Evolutionary conservation across 2,113 vertebrate species (phyloP), one percentile per base, ranked within the genome.

Genomic region (Lophotis ruficrista): DNA sequence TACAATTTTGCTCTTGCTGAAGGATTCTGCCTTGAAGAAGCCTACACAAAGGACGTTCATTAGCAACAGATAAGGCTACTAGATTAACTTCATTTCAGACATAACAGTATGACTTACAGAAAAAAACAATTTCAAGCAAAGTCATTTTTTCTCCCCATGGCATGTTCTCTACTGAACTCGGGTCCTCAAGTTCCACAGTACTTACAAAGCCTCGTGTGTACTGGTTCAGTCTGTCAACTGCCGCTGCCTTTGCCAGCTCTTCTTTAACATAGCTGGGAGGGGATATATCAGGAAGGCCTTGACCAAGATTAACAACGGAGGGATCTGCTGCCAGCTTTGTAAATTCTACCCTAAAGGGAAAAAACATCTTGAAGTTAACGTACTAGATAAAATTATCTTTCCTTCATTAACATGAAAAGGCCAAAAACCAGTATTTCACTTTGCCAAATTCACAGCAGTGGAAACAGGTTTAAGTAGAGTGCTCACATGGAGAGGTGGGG

Each of bases 141-240:
- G 35, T 76, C 6, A 14, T 12, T 30, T 64, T 76, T 72, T 62
- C 75, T 21, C 6, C 24, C n/a, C 35, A 38, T 28, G 41, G 38
- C 21, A 51, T 16, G 8, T 53, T 71, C 73, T 58, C 47, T 22
- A 80, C 21, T 35, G 43, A 92, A 43, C 35, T 56, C 38, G 4
- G 16, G 7, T 71, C 30, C 54, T 58, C 16, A 2, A 20, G 37
- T 57, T 60, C 31, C 47, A 33, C 54, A 37, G 14, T 94, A 98
- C 99, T 98, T 98, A 99, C 99, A 98, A 99, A 99, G 89, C 99
- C 98, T 90, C 99, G 97, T 4, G 99, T 99, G 93, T 99, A 99
- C 96, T 99, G 99, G 96, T 99, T 99, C 96, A 99, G 79, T 72
- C 53, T 94, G 96, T 99, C 99, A 54, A 98, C 95, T 38, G 98